Conservation (phyloP, 2,797 vertebrate genomes). For the Clamator glandarius region DNA sequence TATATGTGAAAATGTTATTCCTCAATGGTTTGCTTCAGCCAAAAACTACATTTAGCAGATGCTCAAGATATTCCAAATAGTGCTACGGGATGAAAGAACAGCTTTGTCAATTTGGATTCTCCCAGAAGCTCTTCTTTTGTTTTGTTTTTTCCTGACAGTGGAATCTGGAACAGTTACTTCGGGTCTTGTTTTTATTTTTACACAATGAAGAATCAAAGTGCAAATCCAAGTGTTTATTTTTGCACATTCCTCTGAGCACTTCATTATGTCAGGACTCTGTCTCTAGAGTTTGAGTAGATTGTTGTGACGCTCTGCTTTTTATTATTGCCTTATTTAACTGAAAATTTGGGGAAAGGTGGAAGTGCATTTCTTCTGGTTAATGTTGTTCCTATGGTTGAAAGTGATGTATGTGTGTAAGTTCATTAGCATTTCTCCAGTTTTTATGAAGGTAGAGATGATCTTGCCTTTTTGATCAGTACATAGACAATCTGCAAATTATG, state of each 20-base stretch:
- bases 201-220: conserved; percentile 36
- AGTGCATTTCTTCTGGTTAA: conserved; percentile 28
- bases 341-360: conserved; percentile 40
- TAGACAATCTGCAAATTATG: conserved; percentile 53
- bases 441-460: neutral
- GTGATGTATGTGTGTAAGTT: neutral
- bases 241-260: conserved; percentile 39
- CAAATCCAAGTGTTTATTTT: conserved; percentile 43
- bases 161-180: conserved; percentile 26
- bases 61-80: conserved; percentile 89
- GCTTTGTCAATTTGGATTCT: conserved; percentile 3
- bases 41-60: conserved; percentile 95
- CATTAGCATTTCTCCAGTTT: neutral
- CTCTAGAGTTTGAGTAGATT: neutral
- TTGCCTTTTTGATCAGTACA: conserved; percentile 41
- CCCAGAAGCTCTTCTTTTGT: neutral
- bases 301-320: conserved; percentile 54
- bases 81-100: conserved; percentile 80
- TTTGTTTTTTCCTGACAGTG: conserved; percentile 42
- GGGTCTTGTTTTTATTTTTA: neutral
- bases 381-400: neutral
- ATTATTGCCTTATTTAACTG: conserved; percentile 72
- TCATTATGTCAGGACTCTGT: neutral
- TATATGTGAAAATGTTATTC: neutral
- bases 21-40: conserved; percentile 82